Evolutionary conservation across 1,140 invertebrate genomes (phyloP), one percentile per base, ranked within the genome.

Genomic region (Aporrectodea caliginosa): DNA sequence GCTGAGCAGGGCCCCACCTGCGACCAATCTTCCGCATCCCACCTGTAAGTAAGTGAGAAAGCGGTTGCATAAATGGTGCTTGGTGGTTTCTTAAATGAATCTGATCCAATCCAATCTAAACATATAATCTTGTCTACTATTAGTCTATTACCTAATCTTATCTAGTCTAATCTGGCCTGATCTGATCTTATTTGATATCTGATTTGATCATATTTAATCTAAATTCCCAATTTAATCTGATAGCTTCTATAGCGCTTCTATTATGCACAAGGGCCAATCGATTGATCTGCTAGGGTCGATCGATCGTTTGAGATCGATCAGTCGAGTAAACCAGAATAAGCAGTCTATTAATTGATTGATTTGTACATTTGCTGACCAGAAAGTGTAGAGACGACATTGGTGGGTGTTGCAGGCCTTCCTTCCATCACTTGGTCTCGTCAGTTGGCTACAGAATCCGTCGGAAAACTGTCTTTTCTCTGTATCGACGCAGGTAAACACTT

Each of bases 371-470:
- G 27, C 70, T 72, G n/a, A 72, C 70, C 31, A 32, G 70, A 12
- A 72, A n/a, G 32, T 72, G 70, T 72, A 29, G n/a, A 34, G 34
- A 30, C 30, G 29, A 71, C 78, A 79, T 12, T 29, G 32, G 0
- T 58, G 78, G 2, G 68, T 74, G 78, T 79, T 72, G 71, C 78
- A 79, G 1, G 70, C 70, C 71, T 70, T 32, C 22, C 31, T 79
- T 16, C 33, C 69, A 22, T 31, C 32, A 31, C 71, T 34, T 31
- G 75, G 75, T 35, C 43, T 32, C 2, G 31, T 73, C 29, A 73
- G 72, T 34, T 70, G 78, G 34, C 69, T 79, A 32, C 78, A 79
- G 71, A 73, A 73, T 43, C 78, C 78, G 27, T 75, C 78, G 29
- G 70, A 29, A 22, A 1, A n/a, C 35, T 16, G 14, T 14, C 70